Evolutionary conservation across 2,888 invertebrate genomes (phyloP).

Genomic region (Leptopilina drosophilae): DNA sequence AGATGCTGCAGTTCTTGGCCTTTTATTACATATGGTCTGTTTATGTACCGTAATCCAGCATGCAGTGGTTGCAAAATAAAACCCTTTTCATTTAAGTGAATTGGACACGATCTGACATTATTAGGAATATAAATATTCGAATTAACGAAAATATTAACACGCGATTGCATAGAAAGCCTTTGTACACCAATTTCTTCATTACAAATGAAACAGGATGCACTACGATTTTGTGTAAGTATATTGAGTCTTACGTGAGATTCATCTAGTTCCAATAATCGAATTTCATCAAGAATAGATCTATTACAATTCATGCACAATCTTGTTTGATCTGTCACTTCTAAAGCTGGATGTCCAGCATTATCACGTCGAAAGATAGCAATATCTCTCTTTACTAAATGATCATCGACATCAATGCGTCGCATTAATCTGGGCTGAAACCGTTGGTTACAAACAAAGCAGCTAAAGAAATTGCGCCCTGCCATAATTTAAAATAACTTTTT

Average conservation of each 20-base stretch:
- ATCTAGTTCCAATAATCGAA: background rate
- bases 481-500: background rate
- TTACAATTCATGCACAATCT: constrained; percentile 2
- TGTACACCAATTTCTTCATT: background rate
- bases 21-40: no score
- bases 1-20: background rate
- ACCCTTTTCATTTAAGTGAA: background rate
- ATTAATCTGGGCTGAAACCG: background rate
- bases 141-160: background rate
- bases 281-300: background rate
- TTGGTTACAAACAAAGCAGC: constrained; percentile 1
- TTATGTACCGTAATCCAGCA: background rate
- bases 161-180: background rate
- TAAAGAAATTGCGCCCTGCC: background rate
- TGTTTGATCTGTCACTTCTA: background rate
- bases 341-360: background rate
- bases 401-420: background rate
- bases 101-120: background rate
- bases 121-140: background rate
- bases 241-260: background rate
- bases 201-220: background rate
- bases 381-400: background rate
- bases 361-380: constrained; percentile 5
- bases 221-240: background rate
- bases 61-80: background rate